Percentiles rank a stretch among this genome's conserved stretches.
These are phyloP conservation scores for Drosophila merina DNA, from an alignment of 2,888 invertebrate species.

Conservation along the genomic window DNA sequence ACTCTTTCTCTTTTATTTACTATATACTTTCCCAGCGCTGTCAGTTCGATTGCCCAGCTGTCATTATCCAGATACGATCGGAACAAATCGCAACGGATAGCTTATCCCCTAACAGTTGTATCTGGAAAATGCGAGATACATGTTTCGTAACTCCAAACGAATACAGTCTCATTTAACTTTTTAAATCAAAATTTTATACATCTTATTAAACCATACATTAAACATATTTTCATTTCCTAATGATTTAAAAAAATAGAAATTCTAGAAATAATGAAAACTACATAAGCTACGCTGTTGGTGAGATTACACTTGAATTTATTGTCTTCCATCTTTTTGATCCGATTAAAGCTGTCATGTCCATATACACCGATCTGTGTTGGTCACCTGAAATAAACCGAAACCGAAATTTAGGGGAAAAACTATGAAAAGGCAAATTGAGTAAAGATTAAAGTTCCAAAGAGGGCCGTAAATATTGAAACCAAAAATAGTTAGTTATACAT, in stretches of 20 bases:
- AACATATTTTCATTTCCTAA: no score
- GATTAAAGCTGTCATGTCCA: neutral
- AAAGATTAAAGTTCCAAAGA: no score
- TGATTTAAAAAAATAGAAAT: no score
- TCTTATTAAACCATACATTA: no score
- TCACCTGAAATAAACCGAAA: neutral
- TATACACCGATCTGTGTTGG: neutral
- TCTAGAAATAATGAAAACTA: no score
- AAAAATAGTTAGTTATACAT: no score
- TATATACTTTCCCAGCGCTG: constrained; percentile 35
- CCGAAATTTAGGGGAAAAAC: neutral
- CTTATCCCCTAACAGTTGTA: constrained; percentile 9
- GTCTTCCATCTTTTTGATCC: neutral
- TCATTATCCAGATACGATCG: constrained; percentile 55
- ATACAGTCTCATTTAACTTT: neutral
- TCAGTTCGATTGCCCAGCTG: constrained; percentile 33
- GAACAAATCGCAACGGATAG: constrained; percentile 18
- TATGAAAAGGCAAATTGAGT: neutral
- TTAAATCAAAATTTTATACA: neutral
- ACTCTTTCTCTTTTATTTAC: constrained; percentile 20
- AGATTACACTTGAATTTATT: neutral
- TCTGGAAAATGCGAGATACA: constrained; percentile 1
- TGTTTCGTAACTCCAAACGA: neutral
- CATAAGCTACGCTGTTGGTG: no score
- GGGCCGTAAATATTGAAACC: no score